Percentiles rank a stretch among this genome's conserved stretches.
These are phyloP conservation scores for Hippolais icterina DNA, from an alignment of 2,113 vertebrate species.

Conservation along the genomic window DNA sequence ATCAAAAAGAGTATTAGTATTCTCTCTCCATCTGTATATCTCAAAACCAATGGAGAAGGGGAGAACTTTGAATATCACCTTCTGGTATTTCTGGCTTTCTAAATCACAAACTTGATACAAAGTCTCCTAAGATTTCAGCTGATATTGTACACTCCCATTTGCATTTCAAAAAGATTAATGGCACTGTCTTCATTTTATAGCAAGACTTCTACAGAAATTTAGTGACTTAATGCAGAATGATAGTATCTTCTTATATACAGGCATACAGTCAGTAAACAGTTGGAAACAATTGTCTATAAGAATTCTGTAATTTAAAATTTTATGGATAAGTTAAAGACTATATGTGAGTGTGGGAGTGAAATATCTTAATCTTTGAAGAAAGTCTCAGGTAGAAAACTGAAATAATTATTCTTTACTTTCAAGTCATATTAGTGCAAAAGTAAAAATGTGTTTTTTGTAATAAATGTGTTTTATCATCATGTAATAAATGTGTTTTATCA, in stretches of 20 bases:
- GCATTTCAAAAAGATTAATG: neutral
- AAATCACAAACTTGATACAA: neutral
- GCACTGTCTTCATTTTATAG: neutral
- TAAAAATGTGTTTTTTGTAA: too few species aligned
- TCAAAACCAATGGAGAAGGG: neutral
- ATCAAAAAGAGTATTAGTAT: neutral
- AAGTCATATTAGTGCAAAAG: neutral
- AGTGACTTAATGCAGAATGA: neutral
- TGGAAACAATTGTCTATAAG: neutral
- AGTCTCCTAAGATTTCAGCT: neutral
- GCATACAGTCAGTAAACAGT: neutral
- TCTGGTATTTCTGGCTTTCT: neutral
- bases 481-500: neutral
- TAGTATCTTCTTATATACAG: neutral
- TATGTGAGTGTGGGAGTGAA: neutral
- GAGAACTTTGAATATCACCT: accelerated
- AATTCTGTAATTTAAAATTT: neutral
- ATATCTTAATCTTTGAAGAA: neutral
- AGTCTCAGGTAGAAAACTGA: neutral
- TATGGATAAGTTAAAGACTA: neutral
- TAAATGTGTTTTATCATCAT: neutral
- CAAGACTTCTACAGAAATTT: neutral
- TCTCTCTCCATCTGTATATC: neutral
- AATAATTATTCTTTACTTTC: neutral
- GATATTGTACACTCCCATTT: neutral